Conservation (phyloP, 2,888 invertebrate genomes). For the Gisinianus flammeolus region DNA sequence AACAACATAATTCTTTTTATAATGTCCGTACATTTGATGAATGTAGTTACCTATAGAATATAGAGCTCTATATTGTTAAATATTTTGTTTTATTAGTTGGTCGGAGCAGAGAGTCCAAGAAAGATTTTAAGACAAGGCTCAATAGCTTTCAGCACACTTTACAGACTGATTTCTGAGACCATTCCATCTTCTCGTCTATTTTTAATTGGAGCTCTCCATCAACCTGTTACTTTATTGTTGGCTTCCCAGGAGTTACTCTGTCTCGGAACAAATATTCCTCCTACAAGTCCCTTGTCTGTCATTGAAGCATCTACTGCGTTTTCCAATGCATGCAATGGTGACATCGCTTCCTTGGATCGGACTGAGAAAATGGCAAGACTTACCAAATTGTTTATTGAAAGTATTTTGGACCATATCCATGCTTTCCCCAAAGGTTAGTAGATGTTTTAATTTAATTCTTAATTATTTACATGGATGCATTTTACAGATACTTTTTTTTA, state of each 20-base stretch:
- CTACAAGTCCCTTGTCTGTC: conserved; percentile 47
- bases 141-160: conserved; percentile 84
- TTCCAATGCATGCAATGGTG: conserved; percentile 40
- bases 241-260: conserved; percentile 54
- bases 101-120: conserved; percentile 54
- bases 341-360: conserved; percentile 54
- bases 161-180: conserved; percentile 86
- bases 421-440: conserved; percentile 86
- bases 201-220: conserved; percentile 87
- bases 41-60: conserved; percentile 43
- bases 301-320: conserved; percentile 44
- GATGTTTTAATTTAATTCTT: background rate
- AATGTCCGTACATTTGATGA: no score
- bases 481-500: background rate
- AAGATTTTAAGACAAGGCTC: conserved; percentile 82
- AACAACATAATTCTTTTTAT: no score
- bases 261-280: conserved; percentile 48
- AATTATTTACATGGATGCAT: background rate
- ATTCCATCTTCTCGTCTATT: conserved; percentile 91
- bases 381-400: conserved; percentile 79
- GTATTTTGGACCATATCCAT: conserved; percentile 82
- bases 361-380: conserved; percentile 70
- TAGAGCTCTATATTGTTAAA: background rate
- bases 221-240: conserved; percentile 87
- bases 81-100: conserved; percentile 43